Evolutionary conservation across 2,888 invertebrate genomes (phyloP).

Genomic region (Drosophila maculinotata): DNA sequence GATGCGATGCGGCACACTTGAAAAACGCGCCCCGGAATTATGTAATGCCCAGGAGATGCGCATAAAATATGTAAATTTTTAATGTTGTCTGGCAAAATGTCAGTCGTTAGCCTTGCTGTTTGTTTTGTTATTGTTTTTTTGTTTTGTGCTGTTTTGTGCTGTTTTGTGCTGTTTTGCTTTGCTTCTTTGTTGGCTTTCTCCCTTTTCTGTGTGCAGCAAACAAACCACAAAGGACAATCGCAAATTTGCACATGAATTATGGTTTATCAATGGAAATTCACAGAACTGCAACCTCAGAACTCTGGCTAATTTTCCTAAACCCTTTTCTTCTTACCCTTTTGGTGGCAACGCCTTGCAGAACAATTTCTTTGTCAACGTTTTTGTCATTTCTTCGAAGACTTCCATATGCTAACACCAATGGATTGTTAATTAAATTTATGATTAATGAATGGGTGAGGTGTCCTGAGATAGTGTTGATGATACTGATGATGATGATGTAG

Average conservation of each 20-base stretch:
- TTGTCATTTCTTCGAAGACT: conserved; percentile 32
- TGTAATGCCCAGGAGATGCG: conserved; percentile 15
- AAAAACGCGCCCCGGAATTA: conserved; percentile 53
- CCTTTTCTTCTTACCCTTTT: conserved; percentile 15
- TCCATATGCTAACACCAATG: conserved; percentile 14
- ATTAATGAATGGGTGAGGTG: conserved; percentile 58
- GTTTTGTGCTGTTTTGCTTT: conserved; percentile 14
- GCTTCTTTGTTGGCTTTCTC: conserved; percentile 21
- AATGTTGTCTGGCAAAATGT: conserved; percentile 33
- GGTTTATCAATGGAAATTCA: conserved; percentile 40
- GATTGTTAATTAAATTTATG: conserved; percentile 77
- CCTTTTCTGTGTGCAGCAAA: conserved; percentile 16
- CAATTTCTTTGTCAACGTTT: conserved; percentile 47
- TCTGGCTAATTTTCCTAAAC: conserved; percentile 42
- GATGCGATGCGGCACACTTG: conserved; percentile 35
- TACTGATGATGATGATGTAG: conserved; percentile 43
- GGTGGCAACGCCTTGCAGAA: conserved; percentile 42
- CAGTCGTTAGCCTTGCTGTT: conserved; percentile 17
- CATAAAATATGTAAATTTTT: conserved; percentile 72
- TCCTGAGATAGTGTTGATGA: conserved; percentile 39
- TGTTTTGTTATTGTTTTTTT: conserved; percentile 21
- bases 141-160: conserved; percentile 16
- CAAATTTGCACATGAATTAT: conserved; percentile 41
- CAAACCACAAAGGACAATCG: conserved; percentile 57
- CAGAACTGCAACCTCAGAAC: conserved; percentile 15